Evolutionary conservation across 2,797 vertebrate species (phyloP), one percentile per base, ranked within the genome.

Genomic region (Uromys caudimaculatus): DNA sequence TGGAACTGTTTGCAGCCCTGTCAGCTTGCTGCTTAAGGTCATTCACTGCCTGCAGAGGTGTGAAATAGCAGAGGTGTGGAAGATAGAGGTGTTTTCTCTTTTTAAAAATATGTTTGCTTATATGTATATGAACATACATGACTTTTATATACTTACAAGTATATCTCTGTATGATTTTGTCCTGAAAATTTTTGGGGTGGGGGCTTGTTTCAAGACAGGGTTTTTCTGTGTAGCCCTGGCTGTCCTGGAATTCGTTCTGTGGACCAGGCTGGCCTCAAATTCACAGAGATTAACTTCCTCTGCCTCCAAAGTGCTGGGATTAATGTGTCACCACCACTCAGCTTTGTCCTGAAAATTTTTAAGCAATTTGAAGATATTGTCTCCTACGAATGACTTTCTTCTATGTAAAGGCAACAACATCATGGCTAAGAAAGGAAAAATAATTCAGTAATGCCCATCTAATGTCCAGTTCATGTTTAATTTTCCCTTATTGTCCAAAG

Each of bases 361-460:
- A 92, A 83, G 21, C 54, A 87, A 92, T 60, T 17, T 90, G 35
- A 77, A 83, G 47, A 71, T 5, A 54, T 54, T 73, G n/a, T 94
- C n/a, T 88, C 50, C 50, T 93, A 91, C 91, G 62, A 75, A 52
- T 83, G 78, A 47, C n/a, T 58, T 58, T n/a, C 47, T 78, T 78
- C 47, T 64, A 47, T 47, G 38, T 84, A 47, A 84, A 62, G 8
- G n/a, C 13, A 58, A 14, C 60, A 93, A 50, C 24, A 50, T 90
- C 16, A 73, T 7, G n/a, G 69, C 38, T 95, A 78, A 81, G 35
- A 95, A 93, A 93, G 88, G 58, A 56, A 85, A 75, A 89, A 35
- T 84, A 88, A 79, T 83, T 78, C 14, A 77, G 3, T 91, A 88
- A 56, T 77, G 75, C 12, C 12, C 21, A 69, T 85, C 60, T 89